Conservation (phyloP, 1,140 invertebrate genomes). For the Tribolium castaneum region DNA sequence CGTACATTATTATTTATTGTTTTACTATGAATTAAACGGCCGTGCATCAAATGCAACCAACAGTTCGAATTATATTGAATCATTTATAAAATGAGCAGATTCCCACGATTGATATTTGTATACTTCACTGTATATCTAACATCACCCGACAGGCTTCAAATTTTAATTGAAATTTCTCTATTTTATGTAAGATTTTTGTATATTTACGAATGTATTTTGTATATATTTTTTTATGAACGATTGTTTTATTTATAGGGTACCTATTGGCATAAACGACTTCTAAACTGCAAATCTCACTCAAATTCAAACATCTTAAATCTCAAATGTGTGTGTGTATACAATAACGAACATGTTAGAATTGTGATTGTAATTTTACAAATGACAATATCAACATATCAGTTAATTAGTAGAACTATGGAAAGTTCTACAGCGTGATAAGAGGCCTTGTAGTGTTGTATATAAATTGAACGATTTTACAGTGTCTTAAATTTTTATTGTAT, state of each 20-base stretch:
- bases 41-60: constrained; percentile 15
- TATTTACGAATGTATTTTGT: constrained; percentile 18
- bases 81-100: not conserved
- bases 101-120: not conserved
- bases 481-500: constrained; percentile 57
- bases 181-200: not conserved
- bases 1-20: constrained; percentile 29
- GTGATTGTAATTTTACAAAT: constrained; percentile 61
- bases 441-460: constrained; percentile 60
- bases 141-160: not conserved
- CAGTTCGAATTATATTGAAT: not conserved
- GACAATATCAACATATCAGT: constrained; percentile 64
- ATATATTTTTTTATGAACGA: constrained; percentile 41
- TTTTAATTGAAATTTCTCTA: not conserved
- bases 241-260: constrained; percentile 37
- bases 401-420: constrained; percentile 52
- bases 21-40: not conserved
- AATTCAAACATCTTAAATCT: constrained; percentile 19
- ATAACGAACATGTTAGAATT: constrained; percentile 47
- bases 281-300: constrained; percentile 17
- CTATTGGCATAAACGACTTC: constrained; percentile 38
- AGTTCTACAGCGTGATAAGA: constrained; percentile 61
- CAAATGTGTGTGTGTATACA: constrained; percentile 44
- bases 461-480: constrained; percentile 58
- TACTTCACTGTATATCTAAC: not conserved